Evolutionary conservation across 2,888 invertebrate species (phyloP), one percentile per base, ranked within the genome.

Genomic region (Noctuana brunneofusca): DNA sequence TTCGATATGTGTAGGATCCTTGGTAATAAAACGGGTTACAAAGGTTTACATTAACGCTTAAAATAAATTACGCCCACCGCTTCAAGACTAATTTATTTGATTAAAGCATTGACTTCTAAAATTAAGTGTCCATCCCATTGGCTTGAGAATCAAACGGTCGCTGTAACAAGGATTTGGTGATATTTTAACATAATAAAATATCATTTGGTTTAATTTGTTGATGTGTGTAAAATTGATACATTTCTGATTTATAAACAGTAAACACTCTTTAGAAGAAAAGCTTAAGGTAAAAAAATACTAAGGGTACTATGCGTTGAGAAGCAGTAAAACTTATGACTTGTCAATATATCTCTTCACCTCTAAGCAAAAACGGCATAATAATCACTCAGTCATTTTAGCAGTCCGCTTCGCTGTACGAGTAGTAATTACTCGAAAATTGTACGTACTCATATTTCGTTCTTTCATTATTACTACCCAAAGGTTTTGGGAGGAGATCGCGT

Each of bases 141-240:
- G 76, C 79, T 80, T 81, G 72, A 69, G 65, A 69, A 76, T 77
- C 79, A 6, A 78, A 76, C 72, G 79, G 78, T 76, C 71, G 78
- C 79, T 79, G 68, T 77, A 81, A 80, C 75, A 71, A 74, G 78
- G 80, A 81, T 79, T 81, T 81, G 84, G 84, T 84, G 79, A 79
- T 78, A 75, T 68, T 66, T 55, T 63, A 63, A 63, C 63, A 56
- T 24, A 22, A 8, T 4, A 49, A 30, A 22, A 62, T 11, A 38
- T 48, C n/a, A n/a, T 30, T 5, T 1, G 18, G 18, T 30, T 18
- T 38, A 30, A 30, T 18, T 3, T 43, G 43, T 8, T 27, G 27
- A 27, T 3, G 18, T 12, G 12, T 52, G 30, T 32, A 20, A 43
- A 11, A 38, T 30, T 16, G 9, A 8, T 54, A 54, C 3, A 56